Conservation (phyloP, 30 jellyfish, hydroid and myxozoan genomes). For the Phacellophora camtschatica region DNA sequence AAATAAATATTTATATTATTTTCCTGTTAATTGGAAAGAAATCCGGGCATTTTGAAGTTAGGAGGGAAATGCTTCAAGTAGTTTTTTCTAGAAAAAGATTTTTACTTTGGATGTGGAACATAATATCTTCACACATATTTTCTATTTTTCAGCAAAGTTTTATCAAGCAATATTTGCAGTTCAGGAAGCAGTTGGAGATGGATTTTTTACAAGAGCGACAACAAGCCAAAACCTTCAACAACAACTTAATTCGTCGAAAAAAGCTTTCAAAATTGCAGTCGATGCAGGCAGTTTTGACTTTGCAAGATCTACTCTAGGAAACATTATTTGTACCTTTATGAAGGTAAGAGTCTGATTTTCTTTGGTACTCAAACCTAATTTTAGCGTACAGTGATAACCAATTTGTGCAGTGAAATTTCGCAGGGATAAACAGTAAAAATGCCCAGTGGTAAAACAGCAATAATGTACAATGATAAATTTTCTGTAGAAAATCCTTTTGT, state of each 20-base stretch:
- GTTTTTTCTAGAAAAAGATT: not conserved
- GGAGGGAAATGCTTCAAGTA: too few relatives aligned
- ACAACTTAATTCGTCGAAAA: constrained; percentile 56
- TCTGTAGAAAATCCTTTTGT: too few relatives aligned
- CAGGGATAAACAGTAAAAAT: too few relatives aligned
- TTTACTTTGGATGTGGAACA: not conserved
- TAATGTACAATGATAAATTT: too few relatives aligned
- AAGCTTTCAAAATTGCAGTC: constrained; percentile 70
- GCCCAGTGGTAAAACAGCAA: too few relatives aligned
- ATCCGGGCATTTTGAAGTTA: too few relatives aligned
- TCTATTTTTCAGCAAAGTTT: constrained; percentile 61
- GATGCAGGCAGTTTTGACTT: constrained; percentile 85
- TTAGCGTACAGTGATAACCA: too few relatives aligned
- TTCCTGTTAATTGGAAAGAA: too few relatives aligned
- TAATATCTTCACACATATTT: not conserved
- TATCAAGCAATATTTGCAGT: constrained; percentile 74
- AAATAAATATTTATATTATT: too few relatives aligned
- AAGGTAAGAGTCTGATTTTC: constrained; percentile 28
- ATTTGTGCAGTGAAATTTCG: too few relatives aligned
- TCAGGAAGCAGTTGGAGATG: constrained; percentile 83
- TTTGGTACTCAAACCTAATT: too few relatives aligned
- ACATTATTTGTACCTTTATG: constrained; percentile 56
- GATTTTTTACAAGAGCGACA: constrained; percentile 50
- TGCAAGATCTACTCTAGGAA: constrained; percentile 83
- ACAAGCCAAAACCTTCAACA: constrained; percentile 50